These are phyloP conservation scores for Eulemur albifrons DNA, from an alignment of 2,797 vertebrate genomes.

Conservation along the genomic window DNA sequence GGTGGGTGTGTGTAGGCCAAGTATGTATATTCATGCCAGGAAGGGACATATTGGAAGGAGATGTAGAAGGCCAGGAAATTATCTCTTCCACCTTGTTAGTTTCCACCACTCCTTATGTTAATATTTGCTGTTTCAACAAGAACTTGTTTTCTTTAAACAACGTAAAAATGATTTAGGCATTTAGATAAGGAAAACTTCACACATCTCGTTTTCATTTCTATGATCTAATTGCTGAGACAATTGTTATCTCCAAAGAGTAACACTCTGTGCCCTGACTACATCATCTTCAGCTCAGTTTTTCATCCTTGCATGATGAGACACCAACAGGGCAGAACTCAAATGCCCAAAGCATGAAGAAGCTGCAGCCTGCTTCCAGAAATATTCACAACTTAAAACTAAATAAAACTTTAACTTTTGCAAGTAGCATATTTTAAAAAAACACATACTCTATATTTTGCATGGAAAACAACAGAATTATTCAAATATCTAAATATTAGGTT, in stretches of 20 bases:
- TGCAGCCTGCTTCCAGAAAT: background rate
- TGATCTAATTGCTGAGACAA: background rate
- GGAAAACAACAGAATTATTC: background rate
- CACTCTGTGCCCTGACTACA: background rate
- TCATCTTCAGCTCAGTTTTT: background rate
- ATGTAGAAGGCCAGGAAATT: slow-evolving; percentile 54
- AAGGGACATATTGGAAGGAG: slow-evolving; percentile 38
- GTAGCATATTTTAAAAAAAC: background rate
- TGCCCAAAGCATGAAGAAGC: background rate
- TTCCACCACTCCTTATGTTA: slow-evolving; percentile 29
- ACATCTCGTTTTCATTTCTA: background rate
- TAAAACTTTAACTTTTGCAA: background rate
- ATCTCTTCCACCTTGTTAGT: slow-evolving; percentile 43
- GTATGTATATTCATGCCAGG: background rate
- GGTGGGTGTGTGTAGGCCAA: background rate
- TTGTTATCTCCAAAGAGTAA: background rate
- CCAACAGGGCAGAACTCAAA: background rate
- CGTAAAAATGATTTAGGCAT: slow-evolving; percentile 32
- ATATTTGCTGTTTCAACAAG: background rate
- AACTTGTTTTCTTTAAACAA: slow-evolving; percentile 47
- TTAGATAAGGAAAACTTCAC: background rate
- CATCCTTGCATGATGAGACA: background rate
- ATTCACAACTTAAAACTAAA: background rate
- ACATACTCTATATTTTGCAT: background rate
- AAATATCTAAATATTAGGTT: background rate